Conservation (phyloP, 2,888 invertebrate species). For the Acrobasis repandana region DNA sequence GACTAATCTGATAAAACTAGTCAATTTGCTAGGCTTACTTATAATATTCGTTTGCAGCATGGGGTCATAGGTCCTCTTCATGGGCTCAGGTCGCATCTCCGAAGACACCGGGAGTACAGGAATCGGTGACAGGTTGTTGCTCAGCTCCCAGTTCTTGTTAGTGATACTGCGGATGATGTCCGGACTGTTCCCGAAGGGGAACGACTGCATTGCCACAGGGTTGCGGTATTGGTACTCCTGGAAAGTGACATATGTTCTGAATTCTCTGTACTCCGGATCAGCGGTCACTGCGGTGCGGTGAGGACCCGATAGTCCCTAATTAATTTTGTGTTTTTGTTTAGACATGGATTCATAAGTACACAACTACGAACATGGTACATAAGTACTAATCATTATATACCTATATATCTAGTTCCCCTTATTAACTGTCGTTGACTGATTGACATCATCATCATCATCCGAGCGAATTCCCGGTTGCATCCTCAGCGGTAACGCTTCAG, state of each 20-base stretch:
- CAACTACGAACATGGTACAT: too few species aligned
- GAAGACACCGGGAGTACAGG: conserved; percentile 55
- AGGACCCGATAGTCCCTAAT: too few species aligned
- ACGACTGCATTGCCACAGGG: conserved; percentile 59
- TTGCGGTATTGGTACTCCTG: conserved; percentile 72
- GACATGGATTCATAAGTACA: too few species aligned
- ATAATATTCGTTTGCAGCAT: conserved; percentile 73
- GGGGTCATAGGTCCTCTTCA: conserved; percentile 71
- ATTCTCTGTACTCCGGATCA: neutral
- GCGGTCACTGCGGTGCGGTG: neutral
- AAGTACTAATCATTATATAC: too few species aligned
- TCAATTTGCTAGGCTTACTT: conserved; percentile 47
- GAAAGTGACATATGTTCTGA: conserved; percentile 15
- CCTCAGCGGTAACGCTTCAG: too few species aligned
- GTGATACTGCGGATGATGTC: conserved; percentile 69
- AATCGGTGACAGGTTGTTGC: conserved; percentile 65
- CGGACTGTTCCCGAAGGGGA: conserved; percentile 69
- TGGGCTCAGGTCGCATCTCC: conserved; percentile 67
- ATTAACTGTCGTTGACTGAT: too few species aligned
- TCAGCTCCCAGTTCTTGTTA: conserved; percentile 71
- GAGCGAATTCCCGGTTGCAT: too few species aligned
- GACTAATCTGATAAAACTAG: neutral
- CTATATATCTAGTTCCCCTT: too few species aligned
- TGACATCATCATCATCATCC: too few species aligned
- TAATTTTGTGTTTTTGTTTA: too few species aligned